phyloP scores from a whole-genome alignment of 2,888 invertebrate genomes.

The Dilophus febrilis region DNA sequence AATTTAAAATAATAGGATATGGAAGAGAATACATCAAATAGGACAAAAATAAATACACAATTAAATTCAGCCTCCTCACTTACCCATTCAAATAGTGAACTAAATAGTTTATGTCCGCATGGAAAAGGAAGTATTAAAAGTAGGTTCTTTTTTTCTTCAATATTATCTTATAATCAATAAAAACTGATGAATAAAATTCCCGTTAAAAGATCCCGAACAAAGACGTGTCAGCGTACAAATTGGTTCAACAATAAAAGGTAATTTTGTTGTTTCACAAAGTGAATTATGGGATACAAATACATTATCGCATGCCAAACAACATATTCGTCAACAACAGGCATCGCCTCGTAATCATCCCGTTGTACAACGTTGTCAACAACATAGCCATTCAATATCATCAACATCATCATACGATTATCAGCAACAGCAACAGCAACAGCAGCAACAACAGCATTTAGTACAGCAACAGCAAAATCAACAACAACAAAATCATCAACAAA shows the following conservation, averaged over 20 bases:
- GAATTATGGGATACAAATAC: constrained; percentile 50
- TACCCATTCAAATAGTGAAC: constrained; percentile 25
- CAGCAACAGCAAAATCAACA: neutral
- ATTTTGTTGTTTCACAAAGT: constrained; percentile 46
- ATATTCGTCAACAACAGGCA: constrained; percentile 19
- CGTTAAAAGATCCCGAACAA: constrained; percentile 11
- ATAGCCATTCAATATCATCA: constrained; percentile 23
- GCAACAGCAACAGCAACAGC: constrained; percentile 21
- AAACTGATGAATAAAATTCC: no score
- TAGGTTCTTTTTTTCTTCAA: constrained; percentile 12
- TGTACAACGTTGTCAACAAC: constrained; percentile 28
- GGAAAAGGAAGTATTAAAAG: constrained; percentile 21
- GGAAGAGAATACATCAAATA: constrained; percentile 24
- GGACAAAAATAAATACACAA: constrained; percentile 22
- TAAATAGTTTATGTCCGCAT: constrained; percentile 27
- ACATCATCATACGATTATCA: constrained; percentile 18
- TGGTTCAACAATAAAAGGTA: constrained; percentile 28
- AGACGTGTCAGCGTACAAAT: constrained; percentile 25
- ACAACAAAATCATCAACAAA: constrained; percentile 6
- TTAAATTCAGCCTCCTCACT: constrained; percentile 26
- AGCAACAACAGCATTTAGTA: neutral
- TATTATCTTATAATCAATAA: neutral
- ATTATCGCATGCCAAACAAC: constrained; percentile 34
- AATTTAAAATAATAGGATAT: no score
- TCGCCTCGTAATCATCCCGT: constrained; percentile 28